phyloP scores from a whole-genome alignment of 2,113 vertebrate genomes.

The Sturnira hondurensis region DNA sequence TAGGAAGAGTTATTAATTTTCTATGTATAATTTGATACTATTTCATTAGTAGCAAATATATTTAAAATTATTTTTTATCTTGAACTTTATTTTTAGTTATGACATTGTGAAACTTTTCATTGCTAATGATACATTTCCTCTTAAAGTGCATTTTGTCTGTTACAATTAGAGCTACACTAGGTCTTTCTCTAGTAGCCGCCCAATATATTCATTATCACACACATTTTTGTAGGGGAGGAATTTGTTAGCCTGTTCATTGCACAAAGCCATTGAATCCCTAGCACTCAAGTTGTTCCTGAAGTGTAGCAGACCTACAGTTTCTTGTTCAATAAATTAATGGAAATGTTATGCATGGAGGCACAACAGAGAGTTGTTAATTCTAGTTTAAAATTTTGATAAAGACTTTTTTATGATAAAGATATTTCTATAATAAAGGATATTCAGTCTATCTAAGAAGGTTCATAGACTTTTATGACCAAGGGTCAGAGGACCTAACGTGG shows the following conservation, averaged over 20 bases:
- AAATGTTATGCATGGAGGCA: background rate
- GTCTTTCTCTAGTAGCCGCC: background rate
- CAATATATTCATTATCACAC: background rate
- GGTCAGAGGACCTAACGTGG: background rate
- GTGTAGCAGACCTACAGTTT: background rate
- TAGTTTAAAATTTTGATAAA: background rate
- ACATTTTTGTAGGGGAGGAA: background rate
- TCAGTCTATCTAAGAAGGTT: background rate
- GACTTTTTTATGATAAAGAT: background rate
- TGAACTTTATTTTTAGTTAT: background rate
- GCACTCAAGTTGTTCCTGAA: background rate
- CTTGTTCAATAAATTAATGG: background rate
- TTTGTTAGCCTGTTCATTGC: background rate
- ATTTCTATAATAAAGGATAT: background rate
- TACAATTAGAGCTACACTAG: background rate
- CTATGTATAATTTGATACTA: background rate
- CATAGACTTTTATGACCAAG: background rate
- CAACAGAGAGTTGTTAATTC: background rate
- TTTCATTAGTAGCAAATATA: background rate
- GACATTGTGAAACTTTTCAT: background rate
- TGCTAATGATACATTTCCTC: background rate
- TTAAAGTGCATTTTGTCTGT: background rate
- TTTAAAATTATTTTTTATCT: background rate
- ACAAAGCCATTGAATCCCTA: background rate
- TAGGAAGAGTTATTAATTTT: background rate